Evolutionary conservation across 1,140 invertebrate species (phyloP).

Genomic region (Zaprionus ornatus): DNA sequence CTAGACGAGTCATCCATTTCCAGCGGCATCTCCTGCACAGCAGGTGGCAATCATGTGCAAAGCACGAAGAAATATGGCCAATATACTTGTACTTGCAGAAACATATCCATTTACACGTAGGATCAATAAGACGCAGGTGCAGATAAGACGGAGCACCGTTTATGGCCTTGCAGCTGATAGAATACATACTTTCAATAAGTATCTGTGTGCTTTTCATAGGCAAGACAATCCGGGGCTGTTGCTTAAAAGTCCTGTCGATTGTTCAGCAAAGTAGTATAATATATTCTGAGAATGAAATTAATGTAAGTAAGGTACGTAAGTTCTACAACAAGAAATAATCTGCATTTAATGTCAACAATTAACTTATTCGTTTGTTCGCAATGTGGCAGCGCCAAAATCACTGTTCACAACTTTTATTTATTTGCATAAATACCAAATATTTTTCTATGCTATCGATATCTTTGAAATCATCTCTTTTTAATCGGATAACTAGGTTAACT

Average conservation of each 20-base stretch:
- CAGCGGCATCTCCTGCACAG: constrained; percentile 43
- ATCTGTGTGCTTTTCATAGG: neutral
- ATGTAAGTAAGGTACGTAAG: too few relatives aligned
- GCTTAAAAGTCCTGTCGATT: neutral
- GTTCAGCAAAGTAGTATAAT: too few relatives aligned
- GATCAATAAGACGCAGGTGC: constrained; percentile 28
- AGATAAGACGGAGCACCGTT: neutral
- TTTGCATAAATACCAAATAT: too few relatives aligned
- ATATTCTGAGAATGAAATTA: too few relatives aligned
- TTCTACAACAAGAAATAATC: too few relatives aligned
- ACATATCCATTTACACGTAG: constrained; percentile 28
- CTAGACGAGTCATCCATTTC: constrained; percentile 49
- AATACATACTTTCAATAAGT: neutral
- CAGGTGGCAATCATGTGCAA: constrained; percentile 57
- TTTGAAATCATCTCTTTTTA: too few relatives aligned
- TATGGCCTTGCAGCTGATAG: constrained; percentile 9
- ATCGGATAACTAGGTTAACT: too few relatives aligned
- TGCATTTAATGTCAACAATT: too few relatives aligned
- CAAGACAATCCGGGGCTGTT: neutral
- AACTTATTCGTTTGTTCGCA: too few relatives aligned
- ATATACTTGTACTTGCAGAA: constrained; percentile 22
- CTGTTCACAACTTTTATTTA: too few relatives aligned
- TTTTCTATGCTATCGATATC: too few relatives aligned
- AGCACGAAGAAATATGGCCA: constrained; percentile 50
- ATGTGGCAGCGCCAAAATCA: too few relatives aligned